Percentiles rank a stretch among this genome's conserved stretches.
Evolutionary conservation across 2,888 invertebrate species (phyloP).

Genomic region (Meloe dianella): DNA sequence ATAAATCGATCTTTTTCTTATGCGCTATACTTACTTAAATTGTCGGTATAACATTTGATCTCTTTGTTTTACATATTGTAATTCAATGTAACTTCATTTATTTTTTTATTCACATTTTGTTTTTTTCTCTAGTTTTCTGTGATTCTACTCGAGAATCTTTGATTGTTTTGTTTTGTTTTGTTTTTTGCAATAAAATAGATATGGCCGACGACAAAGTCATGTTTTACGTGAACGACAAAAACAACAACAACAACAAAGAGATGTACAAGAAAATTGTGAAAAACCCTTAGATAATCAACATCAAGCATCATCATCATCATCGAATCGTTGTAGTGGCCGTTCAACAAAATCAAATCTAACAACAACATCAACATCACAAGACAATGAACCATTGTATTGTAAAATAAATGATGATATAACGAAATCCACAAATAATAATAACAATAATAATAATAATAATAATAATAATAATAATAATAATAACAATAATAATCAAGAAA

Average conservation of each 20-base stretch:
- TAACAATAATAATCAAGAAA: constrained; percentile 50
- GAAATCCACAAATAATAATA: constrained; percentile 30
- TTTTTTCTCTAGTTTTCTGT: too few species aligned
- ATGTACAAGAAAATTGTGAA: constrained; percentile 27
- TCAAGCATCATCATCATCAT: constrained; percentile 60
- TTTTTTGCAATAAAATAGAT: constrained; percentile 54
- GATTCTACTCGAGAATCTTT: too few species aligned
- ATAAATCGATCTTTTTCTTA: too few species aligned
- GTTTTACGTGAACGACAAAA: constrained; percentile 81
- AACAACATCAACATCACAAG: constrained; percentile 58
- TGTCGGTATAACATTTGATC: constrained; percentile 26
- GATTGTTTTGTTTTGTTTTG: too few species aligned
- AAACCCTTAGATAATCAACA: constrained; percentile 34
- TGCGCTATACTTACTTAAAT: constrained; percentile 4
- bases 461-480: constrained; percentile 38
- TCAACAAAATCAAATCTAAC: constrained; percentile 62
- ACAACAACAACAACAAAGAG: constrained; percentile 56
- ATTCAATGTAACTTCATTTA: too few species aligned
- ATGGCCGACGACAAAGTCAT: constrained; percentile 91
- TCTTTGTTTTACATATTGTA: too few species aligned
- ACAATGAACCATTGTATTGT: constrained; percentile 53
- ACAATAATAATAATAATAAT: constrained; percentile 47
- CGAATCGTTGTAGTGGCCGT: constrained; percentile 65
- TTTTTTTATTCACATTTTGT: too few species aligned
- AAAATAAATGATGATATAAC: constrained; percentile 54